Conservation (phyloP, 1,140 invertebrate genomes). For the Drosophila sechellia region DNA sequence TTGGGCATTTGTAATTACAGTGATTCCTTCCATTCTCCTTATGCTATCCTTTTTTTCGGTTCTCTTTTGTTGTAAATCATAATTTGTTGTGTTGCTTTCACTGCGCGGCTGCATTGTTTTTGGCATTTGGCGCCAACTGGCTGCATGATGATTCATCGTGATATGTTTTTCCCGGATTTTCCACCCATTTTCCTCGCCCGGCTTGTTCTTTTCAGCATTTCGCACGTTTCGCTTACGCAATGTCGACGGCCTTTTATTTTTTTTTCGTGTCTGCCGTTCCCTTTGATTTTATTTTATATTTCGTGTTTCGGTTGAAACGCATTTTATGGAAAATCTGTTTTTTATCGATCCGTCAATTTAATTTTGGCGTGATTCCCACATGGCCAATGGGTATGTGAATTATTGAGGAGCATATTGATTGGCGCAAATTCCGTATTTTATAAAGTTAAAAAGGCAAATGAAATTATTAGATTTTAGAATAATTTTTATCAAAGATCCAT, state of each 20-base stretch:
- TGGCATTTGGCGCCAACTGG: conserved; percentile 79
- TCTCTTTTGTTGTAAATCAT: conserved; percentile 64
- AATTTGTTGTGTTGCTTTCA: conserved; percentile 54
- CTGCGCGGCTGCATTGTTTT: conserved; percentile 67
- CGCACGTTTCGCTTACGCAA: conserved; percentile 71
- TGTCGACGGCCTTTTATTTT: conserved; percentile 31
- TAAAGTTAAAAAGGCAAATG: too few species aligned
- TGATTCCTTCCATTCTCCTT: conserved; percentile 48
- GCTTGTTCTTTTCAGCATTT: conserved; percentile 33
- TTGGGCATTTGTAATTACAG: conserved; percentile 62
- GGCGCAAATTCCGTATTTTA: too few species aligned
- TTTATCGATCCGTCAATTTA: conserved; percentile 77
- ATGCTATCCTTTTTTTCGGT: neutral
- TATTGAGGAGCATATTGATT: neutral
- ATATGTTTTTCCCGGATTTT: conserved; percentile 36
- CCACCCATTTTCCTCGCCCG: conserved; percentile 14
- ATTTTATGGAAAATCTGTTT: conserved; percentile 78
- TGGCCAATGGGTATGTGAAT: neutral
- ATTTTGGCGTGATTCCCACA: conserved; percentile 60
- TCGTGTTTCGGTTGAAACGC: conserved; percentile 59
- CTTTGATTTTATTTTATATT: conserved; percentile 15
- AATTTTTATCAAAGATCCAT: neutral
- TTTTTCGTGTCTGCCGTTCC: conserved; percentile 10
- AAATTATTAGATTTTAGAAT: neutral
- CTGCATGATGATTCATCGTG: conserved; percentile 77